Conservation (phyloP, 2,797 vertebrate species). For the Hemitrygon akajei region DNA sequence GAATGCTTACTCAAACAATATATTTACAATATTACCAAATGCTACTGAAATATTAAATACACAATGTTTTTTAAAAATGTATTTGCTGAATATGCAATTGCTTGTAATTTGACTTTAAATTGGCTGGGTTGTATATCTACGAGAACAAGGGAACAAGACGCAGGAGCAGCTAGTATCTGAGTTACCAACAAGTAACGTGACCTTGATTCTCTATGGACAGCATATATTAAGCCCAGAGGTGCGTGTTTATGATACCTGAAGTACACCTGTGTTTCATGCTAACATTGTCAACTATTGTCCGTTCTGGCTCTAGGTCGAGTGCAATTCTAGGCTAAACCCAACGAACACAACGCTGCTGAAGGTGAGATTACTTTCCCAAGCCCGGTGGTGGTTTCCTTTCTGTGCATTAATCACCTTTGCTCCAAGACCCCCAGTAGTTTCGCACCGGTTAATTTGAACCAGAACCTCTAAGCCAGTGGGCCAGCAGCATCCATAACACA, state of each 20-base stretch:
- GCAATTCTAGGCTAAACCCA: conserved; percentile 88
- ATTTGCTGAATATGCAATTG: neutral
- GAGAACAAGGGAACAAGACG: neutral
- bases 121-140: too few relatives aligned
- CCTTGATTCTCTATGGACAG: neutral
- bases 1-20: too few relatives aligned
- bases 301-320: conserved; percentile 75
- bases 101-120: neutral
- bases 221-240: neutral
- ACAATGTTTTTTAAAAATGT: too few relatives aligned
- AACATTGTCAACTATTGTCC: conserved; percentile 34
- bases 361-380: conserved; percentile 53
- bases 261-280: neutral
- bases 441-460: too few relatives aligned
- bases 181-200: neutral
- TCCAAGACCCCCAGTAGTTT: too few relatives aligned
- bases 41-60: too few relatives aligned
- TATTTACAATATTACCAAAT: too few relatives aligned
- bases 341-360: conserved; percentile 86
- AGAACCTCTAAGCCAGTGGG: too few relatives aligned
- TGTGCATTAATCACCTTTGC: neutral
- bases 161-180: neutral
- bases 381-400: neutral
- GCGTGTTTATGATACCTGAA: neutral
- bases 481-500: too few relatives aligned